phyloP scores from a whole-genome alignment of 2,888 invertebrate genomes.

The Tuberolachnus salignus region DNA sequence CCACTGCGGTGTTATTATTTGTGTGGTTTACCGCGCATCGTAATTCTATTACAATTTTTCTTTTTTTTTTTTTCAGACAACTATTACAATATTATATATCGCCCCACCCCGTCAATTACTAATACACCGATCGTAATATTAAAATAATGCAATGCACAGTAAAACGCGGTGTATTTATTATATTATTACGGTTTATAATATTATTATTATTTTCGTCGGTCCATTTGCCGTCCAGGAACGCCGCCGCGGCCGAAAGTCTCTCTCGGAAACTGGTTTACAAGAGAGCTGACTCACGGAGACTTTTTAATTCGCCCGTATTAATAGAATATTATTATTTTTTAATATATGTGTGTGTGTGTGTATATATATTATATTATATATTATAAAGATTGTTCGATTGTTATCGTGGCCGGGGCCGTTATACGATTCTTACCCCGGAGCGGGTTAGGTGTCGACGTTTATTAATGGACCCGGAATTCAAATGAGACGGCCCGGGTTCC shows the following conservation, averaged over 20 bases:
- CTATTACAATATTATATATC: too few species aligned
- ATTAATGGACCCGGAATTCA: constrained; percentile 53
- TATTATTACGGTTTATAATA: too few species aligned
- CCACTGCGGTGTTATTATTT: too few species aligned
- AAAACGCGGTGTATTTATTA: too few species aligned
- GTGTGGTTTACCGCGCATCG: too few species aligned
- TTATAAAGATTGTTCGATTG: constrained; percentile 36
- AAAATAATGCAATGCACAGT: background rate
- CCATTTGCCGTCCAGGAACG: background rate
- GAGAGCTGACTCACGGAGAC: constrained; percentile 43
- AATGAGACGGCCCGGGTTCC: constrained; percentile 32
- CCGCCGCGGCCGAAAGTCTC: constrained; percentile 42
- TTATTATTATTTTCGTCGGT: too few species aligned
- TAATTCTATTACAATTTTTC: too few species aligned
- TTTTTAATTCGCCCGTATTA: constrained; percentile 51
- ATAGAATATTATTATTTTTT: constrained; percentile 23
- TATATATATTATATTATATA: constrained; percentile 10
- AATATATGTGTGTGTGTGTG: too few species aligned
- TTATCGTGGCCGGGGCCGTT: constrained; percentile 23
- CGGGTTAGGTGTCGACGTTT: constrained; percentile 52
- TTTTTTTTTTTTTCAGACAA: too few species aligned
- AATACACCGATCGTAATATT: background rate
- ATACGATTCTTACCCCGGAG: constrained; percentile 43
- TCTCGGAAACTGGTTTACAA: constrained; percentile 34
- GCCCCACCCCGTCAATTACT: background rate